Evolutionary conservation across 1,140 invertebrate species (phyloP).

Genomic region (Calliphora vicina): DNA sequence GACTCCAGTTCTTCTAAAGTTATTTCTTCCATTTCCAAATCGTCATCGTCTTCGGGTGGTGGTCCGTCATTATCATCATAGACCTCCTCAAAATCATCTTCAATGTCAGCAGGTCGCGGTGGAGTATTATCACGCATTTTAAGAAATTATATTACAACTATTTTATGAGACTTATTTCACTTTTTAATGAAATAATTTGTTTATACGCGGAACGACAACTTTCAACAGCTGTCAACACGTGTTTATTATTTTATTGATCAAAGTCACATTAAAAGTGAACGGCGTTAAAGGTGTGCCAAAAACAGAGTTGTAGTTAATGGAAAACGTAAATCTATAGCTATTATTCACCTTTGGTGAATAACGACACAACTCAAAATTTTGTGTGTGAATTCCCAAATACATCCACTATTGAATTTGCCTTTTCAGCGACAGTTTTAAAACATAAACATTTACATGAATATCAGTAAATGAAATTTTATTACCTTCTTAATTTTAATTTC

Average conservation of each 20-base stretch:
- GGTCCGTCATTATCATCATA: constrained; percentile 43
- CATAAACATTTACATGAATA: too few species aligned
- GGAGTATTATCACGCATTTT: constrained; percentile 58
- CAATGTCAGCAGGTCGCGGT: constrained; percentile 52
- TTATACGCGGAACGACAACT: not conserved
- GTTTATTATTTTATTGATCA: not conserved
- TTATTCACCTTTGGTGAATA: too few species aligned
- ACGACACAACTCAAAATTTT: too few species aligned
- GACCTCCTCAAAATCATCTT: constrained; percentile 51
- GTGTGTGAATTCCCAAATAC: too few species aligned
- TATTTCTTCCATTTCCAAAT: constrained; percentile 55
- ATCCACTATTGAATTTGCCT: too few species aligned
- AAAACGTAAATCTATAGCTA: too few species aligned
- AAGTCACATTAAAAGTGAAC: too few species aligned
- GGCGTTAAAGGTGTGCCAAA: not conserved
- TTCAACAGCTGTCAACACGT: constrained; percentile 27
- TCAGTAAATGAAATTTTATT: too few species aligned
- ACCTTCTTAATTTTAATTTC: too few species aligned
- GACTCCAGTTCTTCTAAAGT: constrained; percentile 51
- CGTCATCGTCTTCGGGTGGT: constrained; percentile 45
- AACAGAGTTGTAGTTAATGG: not conserved
- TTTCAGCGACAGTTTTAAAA: too few species aligned
- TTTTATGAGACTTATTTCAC: not conserved
- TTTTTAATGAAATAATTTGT: not conserved
- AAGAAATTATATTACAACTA: not conserved